Conservation (phyloP, 1,140 invertebrate species). For the Drosophila kepulauana region DNA sequence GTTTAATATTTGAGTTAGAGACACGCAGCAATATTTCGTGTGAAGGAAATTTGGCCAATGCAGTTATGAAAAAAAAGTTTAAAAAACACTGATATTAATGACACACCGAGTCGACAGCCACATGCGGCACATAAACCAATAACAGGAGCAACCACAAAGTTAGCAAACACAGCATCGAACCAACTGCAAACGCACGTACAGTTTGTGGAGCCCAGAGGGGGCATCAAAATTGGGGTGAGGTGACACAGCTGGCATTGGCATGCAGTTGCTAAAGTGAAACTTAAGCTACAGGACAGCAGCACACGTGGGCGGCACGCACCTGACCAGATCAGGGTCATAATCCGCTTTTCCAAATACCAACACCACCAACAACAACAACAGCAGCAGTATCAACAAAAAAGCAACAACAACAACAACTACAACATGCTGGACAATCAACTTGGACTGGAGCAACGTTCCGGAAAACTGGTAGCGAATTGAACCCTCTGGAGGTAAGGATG, state of each 20-base stretch:
- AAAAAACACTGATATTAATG: slow-evolving; percentile 58
- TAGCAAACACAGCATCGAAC: slow-evolving; percentile 49
- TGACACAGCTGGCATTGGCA: slow-evolving; percentile 31
- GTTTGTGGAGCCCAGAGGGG: background rate
- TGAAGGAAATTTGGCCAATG: slow-evolving; percentile 15
- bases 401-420: slow-evolving; percentile 27
- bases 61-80: slow-evolving; percentile 36
- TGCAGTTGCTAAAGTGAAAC: slow-evolving; percentile 78
- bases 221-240: background rate
- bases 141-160: slow-evolving; percentile 74
- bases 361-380: slow-evolving; percentile 22
- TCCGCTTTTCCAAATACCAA: slow-evolving; percentile 66
- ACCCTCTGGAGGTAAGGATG: background rate
- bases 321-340: slow-evolving; percentile 81
- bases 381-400: slow-evolving; percentile 18
- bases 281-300: slow-evolving; percentile 59
- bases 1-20: too few species aligned
- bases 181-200: slow-evolving; percentile 13
- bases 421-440: slow-evolving; percentile 50
- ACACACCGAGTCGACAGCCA: slow-evolving; percentile 55
- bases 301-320: slow-evolving; percentile 43
- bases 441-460: slow-evolving; percentile 42
- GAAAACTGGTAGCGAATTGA: slow-evolving; percentile 43
- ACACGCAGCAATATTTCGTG: too few species aligned
- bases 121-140: slow-evolving; percentile 70